phyloP scores from a whole-genome alignment of 2,113 vertebrate genomes.

The Taurulus bubalis region DNA sequence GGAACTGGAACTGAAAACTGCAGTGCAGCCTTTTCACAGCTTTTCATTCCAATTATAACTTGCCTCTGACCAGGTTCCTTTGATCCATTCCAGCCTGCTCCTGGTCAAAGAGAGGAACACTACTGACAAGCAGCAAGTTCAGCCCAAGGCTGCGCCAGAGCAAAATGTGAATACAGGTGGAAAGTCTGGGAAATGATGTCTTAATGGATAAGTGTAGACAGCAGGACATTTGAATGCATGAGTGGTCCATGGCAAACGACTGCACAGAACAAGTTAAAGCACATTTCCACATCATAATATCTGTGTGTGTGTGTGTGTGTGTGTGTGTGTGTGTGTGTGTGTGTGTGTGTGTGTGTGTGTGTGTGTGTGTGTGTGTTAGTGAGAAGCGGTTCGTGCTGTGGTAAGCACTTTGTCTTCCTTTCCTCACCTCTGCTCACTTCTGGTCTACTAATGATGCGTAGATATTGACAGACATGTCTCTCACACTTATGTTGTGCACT shows the following conservation, averaged over 20 bases:
- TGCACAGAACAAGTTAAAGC: not conserved
- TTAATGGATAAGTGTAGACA: conserved; percentile 7
- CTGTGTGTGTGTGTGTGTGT: conserved; percentile 2
- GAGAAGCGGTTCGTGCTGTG: conserved; percentile 39
- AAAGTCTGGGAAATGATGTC: conserved; percentile 9
- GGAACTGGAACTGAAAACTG: conserved; percentile 28
- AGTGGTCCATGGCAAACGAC: not conserved
- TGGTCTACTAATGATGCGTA: conserved; percentile 69
- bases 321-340: conserved; percentile 4
- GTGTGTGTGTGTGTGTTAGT: not conserved
- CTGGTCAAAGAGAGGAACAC: not conserved
- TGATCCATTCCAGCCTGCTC: conserved; percentile 23
- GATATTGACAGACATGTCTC: conserved; percentile 65
- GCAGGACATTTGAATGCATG: not conserved
- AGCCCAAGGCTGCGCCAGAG: not conserved
- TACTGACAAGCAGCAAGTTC: conserved; percentile 6
- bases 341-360: conserved; percentile 12
- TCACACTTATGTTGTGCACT: conserved; percentile 39
- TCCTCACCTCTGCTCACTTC: conserved; percentile 56
- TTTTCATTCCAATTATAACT: conserved; percentile 29
- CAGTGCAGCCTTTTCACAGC: conserved; percentile 21
- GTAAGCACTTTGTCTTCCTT: conserved; percentile 63
- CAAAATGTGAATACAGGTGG: not conserved
- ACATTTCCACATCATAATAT: not conserved
- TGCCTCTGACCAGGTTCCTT: conserved; percentile 18